Evolutionary conservation across 2,797 vertebrate species (phyloP).

Genomic region (Hyperoplus lanceolatus): DNA sequence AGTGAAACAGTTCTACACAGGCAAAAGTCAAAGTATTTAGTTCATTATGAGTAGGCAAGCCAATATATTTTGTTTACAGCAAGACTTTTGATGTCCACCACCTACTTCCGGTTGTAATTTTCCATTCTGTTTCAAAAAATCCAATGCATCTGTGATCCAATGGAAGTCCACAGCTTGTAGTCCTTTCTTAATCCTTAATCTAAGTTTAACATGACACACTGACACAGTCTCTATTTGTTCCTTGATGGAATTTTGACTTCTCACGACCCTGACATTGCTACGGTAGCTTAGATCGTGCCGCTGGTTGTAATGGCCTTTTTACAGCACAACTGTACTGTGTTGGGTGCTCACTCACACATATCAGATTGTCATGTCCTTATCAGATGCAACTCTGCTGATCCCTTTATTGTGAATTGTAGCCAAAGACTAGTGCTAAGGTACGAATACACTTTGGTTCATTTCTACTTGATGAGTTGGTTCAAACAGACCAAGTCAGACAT

Average conservation of each 20-base stretch:
- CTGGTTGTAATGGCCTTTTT: constrained; percentile 12
- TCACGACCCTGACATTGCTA: background rate
- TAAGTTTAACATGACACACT: background rate
- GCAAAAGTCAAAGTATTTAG: background rate
- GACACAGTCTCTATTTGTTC: constrained; percentile 3
- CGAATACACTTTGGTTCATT: constrained; percentile 34
- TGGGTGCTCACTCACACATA: constrained; percentile 62
- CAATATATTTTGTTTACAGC: background rate
- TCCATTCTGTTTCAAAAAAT: background rate
- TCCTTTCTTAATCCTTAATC: background rate
- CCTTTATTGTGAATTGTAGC: constrained; percentile 77
- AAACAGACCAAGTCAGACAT: constrained; percentile 17
- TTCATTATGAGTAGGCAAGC: background rate
- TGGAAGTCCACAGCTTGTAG: background rate
- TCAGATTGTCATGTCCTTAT: constrained; percentile 63
- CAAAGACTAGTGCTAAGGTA: constrained; percentile 70
- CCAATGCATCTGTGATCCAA: no score
- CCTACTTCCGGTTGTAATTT: background rate
- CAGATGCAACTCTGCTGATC: constrained; percentile 67
- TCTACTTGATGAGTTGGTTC: constrained; percentile 22
- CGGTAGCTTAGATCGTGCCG: constrained; percentile 12
- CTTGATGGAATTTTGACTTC: background rate
- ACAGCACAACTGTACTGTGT: constrained; percentile 15
- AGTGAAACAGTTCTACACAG: background rate
- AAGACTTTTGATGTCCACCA: background rate